These are phyloP conservation scores for Acrobasis consociella DNA, from an alignment of 2,888 invertebrate genomes.

Conservation along the genomic window DNA sequence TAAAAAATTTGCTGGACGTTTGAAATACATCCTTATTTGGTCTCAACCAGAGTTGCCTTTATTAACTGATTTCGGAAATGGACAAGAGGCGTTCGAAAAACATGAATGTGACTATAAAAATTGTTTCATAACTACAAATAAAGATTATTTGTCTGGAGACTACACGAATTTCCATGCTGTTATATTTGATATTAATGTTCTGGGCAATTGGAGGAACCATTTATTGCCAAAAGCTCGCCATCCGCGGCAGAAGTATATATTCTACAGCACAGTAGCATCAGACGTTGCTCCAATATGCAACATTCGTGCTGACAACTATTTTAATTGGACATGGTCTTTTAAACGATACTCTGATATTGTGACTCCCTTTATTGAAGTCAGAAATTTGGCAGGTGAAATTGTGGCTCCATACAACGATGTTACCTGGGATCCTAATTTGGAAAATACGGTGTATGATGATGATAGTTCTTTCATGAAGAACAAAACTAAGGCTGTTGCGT, in stretches of 20 bases:
- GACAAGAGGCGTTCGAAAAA: constrained; percentile 49
- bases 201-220: constrained; percentile 39
- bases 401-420: constrained; percentile 52
- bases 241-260: constrained; percentile 62
- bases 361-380: constrained; percentile 64
- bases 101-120: constrained; percentile 54
- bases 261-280: constrained; percentile 56
- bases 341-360: constrained; percentile 66
- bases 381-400: constrained; percentile 44
- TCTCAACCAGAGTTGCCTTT: constrained; percentile 32
- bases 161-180: constrained; percentile 62
- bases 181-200: constrained; percentile 51
- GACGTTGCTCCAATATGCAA: constrained; percentile 56
- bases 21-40: constrained; percentile 65
- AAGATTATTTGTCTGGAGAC: constrained; percentile 42
- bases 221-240: constrained; percentile 49
- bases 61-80: constrained; percentile 34
- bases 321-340: constrained; percentile 77
- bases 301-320: constrained; percentile 52
- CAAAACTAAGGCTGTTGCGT: constrained; percentile 45
- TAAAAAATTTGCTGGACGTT: constrained; percentile 35
- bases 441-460: constrained; percentile 23
- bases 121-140: constrained; percentile 62
- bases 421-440: constrained; percentile 41
- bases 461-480: constrained; percentile 27